These are phyloP conservation scores for Myxocyprinus asiaticus DNA, from an alignment of 2,113 vertebrate genomes.

Conservation along the genomic window DNA sequence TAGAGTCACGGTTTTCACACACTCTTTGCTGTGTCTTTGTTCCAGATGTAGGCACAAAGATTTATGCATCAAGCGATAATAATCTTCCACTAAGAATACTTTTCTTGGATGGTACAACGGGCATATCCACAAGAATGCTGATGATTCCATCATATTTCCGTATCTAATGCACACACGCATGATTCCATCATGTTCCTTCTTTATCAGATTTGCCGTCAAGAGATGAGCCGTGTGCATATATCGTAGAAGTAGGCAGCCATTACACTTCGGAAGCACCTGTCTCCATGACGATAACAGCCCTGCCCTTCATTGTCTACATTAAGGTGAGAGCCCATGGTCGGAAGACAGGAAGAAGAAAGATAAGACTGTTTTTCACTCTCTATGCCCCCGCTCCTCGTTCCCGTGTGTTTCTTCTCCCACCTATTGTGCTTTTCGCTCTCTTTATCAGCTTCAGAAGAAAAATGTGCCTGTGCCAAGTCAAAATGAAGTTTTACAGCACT, in stretches of 20 bases:
- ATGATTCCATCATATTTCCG: slow-evolving; percentile 54
- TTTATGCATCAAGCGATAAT: slow-evolving; percentile 66
- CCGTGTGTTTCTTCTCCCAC: not conserved
- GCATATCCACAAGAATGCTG: slow-evolving; percentile 48
- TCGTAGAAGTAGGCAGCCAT: slow-evolving; percentile 30
- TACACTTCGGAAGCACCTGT: slow-evolving; percentile 52
- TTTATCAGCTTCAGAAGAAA: slow-evolving; percentile 33
- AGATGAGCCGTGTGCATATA: not conserved
- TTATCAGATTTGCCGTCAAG: slow-evolving; percentile 11
- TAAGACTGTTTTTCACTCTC: slow-evolving; percentile 30
- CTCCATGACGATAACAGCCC: slow-evolving; percentile 52
- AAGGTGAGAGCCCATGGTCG: slow-evolving; percentile 35
- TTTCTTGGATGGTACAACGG: slow-evolving; percentile 51
- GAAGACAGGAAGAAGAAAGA: slow-evolving; percentile 39
- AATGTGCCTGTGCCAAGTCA: slow-evolving; percentile 24
- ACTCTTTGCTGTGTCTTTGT: slow-evolving; percentile 17
- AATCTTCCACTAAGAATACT: slow-evolving; percentile 58
- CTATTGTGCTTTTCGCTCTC: slow-evolving; percentile 23
- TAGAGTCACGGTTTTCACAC: no score
- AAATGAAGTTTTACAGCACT: slow-evolving; percentile 41
- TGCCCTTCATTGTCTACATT: slow-evolving; percentile 59
- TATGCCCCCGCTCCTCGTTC: slow-evolving; percentile 19
- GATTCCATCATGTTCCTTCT: slow-evolving; percentile 21
- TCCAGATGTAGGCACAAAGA: slow-evolving; percentile 40
- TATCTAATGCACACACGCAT: slow-evolving; percentile 36